A percentile compares a stretch with the other conserved stretches of the same genome.
Evolutionary conservation across 2,113 vertebrate species (phyloP).

Genomic region (Leptosomus discolor): DNA sequence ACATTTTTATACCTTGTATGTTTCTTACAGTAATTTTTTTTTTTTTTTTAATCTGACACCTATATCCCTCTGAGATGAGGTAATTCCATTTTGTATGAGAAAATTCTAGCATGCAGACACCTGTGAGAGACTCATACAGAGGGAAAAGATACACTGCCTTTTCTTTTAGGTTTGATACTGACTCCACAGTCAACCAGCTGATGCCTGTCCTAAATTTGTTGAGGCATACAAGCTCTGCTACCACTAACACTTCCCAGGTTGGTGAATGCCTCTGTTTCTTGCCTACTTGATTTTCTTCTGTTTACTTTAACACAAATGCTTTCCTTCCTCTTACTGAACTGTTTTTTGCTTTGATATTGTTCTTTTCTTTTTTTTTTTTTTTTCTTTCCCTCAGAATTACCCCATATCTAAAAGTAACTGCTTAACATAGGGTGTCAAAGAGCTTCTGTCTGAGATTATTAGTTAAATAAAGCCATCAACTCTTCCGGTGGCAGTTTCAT

Average conservation of each 20-base stretch:
- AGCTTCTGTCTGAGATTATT: neutral
- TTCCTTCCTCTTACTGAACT: neutral
- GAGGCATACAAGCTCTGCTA: neutral
- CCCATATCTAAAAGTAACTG: neutral
- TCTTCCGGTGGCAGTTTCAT: neutral
- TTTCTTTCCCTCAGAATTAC: neutral
- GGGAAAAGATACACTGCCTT: neutral
- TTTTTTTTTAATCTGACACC: neutral
- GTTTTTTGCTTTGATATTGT: neutral
- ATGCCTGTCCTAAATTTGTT: neutral
- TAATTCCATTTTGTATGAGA: neutral
- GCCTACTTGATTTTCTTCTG: neutral
- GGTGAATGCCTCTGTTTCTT: neutral
- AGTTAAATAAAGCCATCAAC: neutral
- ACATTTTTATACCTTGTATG: neutral
- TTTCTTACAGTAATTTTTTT: neutral
- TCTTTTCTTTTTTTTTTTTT: neutral
- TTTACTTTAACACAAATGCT: neutral
- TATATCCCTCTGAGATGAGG: neutral
- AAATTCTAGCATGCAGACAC: neutral
- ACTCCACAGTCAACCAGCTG: neutral
- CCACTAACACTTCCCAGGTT: neutral
- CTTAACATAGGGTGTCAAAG: neutral
- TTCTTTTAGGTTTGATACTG: neutral
- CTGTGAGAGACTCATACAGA: neutral